These are phyloP conservation scores for Pomacea canaliculata DNA, from an alignment of 2,888 invertebrate species.

Conservation along the genomic window DNA sequence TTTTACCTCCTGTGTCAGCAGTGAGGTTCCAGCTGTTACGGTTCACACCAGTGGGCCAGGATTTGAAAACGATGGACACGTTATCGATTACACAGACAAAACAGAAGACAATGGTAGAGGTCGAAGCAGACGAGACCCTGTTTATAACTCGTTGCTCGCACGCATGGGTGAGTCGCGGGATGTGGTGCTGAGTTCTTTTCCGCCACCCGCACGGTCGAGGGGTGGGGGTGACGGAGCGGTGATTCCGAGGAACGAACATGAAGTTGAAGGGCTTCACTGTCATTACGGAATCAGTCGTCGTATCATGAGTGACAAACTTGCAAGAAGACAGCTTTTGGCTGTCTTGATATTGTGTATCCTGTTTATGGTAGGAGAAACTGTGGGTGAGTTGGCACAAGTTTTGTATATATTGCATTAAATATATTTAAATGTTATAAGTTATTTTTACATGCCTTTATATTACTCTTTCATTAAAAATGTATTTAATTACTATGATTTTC, in stretches of 20 bases:
- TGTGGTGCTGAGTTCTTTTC: slow-evolving; percentile 19
- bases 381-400: slow-evolving; percentile 54
- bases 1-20: neutral
- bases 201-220: neutral
- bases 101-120: neutral
- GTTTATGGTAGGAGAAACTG: slow-evolving; percentile 69
- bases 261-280: slow-evolving; percentile 17
- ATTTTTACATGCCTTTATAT: too few species aligned
- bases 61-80: neutral
- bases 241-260: neutral
- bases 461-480: too few species aligned
- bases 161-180: neutral
- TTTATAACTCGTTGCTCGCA: neutral
- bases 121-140: neutral
- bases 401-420: too few species aligned
- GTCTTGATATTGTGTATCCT: slow-evolving; percentile 60
- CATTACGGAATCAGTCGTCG: slow-evolving; percentile 8
- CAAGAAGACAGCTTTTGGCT: slow-evolving; percentile 61
- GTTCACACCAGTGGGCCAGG: neutral
- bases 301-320: slow-evolving; percentile 46
- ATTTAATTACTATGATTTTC: too few species aligned
- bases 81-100: slow-evolving; percentile 10
- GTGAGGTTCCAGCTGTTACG: neutral
- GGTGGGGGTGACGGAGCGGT: neutral
- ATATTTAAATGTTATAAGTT: too few species aligned